These are phyloP conservation scores for Macrophya annulata DNA, from an alignment of 2,888 invertebrate species.

Conservation along the genomic window DNA sequence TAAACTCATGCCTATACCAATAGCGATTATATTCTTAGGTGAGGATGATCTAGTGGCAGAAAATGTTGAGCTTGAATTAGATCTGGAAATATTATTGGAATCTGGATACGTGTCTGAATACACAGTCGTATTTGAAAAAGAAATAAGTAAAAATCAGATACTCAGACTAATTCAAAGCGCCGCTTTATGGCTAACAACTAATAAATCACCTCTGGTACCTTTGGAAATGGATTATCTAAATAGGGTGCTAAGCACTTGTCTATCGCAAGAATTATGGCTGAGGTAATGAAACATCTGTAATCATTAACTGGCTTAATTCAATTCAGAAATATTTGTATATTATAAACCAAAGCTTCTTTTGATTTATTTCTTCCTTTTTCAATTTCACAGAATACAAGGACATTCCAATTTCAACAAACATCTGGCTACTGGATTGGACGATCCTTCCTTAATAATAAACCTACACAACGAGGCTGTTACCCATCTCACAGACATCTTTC, in stretches of 20 bases:
- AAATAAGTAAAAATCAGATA: conserved; percentile 67
- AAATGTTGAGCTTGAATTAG: conserved; percentile 61
- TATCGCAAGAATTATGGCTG: conserved; percentile 75
- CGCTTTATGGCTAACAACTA: conserved; percentile 73
- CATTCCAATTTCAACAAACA: conserved; percentile 70
- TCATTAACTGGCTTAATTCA: neutral
- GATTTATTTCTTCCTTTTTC: neutral
- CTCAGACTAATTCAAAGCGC: conserved; percentile 71
- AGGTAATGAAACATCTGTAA: conserved; percentile 64
- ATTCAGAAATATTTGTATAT: neutral
- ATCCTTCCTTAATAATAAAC: conserved; percentile 83
- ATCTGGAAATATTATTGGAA: conserved; percentile 69
- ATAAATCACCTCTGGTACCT: conserved; percentile 71
- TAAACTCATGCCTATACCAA: conserved; percentile 73
- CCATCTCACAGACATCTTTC: conserved; percentile 83
- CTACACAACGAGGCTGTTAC: conserved; percentile 87
- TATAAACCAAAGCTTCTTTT: neutral
- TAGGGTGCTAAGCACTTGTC: conserved; percentile 67
- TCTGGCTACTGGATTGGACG: conserved; percentile 78
- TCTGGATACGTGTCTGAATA: conserved; percentile 74
- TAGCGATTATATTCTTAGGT: conserved; percentile 71
- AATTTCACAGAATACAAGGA: conserved; percentile 70
- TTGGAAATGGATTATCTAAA: conserved; percentile 73
- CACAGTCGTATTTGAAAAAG: conserved; percentile 68
- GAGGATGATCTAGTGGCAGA: conserved; percentile 58